Evolutionary conservation across 2,797 vertebrate species (phyloP).

Genomic region (Sebastes paucispinis): DNA sequence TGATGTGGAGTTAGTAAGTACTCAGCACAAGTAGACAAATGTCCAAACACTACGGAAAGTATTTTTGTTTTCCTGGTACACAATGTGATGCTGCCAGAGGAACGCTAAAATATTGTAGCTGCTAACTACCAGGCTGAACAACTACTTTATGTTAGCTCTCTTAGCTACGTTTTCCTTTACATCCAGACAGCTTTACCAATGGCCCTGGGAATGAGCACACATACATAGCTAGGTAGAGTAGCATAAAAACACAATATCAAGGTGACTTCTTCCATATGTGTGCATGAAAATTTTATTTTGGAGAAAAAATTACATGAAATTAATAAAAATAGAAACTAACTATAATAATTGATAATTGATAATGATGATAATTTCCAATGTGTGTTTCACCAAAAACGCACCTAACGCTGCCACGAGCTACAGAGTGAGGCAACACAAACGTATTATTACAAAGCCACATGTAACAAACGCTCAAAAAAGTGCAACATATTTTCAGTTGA

Average conservation of each 20-base stretch:
- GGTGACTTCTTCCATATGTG: not conserved
- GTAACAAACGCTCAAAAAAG: conserved; percentile 27
- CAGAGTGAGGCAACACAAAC: not conserved
- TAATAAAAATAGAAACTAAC: not conserved
- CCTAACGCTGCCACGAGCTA: not conserved
- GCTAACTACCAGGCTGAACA: not conserved
- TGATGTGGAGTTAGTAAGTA: not conserved
- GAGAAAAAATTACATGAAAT: not conserved
- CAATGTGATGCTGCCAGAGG: not conserved
- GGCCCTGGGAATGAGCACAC: no score
- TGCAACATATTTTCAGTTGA: conserved; percentile 30
- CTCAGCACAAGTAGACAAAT: not conserved
- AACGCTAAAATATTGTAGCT: not conserved
- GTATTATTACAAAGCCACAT: not conserved
- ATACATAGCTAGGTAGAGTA: no score
- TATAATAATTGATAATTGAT: not conserved
- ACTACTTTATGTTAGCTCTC: not conserved
- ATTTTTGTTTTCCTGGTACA: not conserved
- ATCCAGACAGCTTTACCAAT: not conserved
- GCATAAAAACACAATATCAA: not conserved
- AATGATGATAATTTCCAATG: no score
- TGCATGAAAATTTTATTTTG: not conserved
- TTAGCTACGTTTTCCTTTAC: not conserved
- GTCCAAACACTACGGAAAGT: not conserved
- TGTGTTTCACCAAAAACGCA: not conserved